Evolutionary conservation across 2,888 invertebrate genomes (phyloP).

Genomic region (Seira ritae): DNA sequence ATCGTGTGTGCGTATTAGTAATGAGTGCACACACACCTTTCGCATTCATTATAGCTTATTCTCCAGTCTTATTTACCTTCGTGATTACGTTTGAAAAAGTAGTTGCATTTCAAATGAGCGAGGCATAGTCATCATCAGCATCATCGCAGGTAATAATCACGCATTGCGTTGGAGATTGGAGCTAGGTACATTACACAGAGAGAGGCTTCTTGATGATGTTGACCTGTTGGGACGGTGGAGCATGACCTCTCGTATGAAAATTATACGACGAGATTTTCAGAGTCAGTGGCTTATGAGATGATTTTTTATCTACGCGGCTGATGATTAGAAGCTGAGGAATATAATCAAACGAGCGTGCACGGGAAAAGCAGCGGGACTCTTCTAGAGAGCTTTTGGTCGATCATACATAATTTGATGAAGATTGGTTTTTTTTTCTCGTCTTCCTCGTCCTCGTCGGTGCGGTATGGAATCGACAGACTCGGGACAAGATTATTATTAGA

Average conservation of each 20-base stretch:
- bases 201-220: not conserved
- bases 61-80: not conserved
- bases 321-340: conserved; percentile 6
- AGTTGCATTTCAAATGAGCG: conserved; percentile 29
- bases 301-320: conserved; percentile 2
- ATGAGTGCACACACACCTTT: conserved; percentile 18
- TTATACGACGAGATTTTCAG: not conserved
- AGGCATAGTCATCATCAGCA: not conserved
- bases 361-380: not conserved
- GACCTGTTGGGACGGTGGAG: not conserved
- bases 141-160: not conserved
- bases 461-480: not conserved
- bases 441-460: no score
- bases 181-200: not conserved
- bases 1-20: conserved; percentile 39
- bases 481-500: not conserved
- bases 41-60: not conserved
- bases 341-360: not conserved
- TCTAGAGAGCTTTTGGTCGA: not conserved
- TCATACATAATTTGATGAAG: conserved; percentile 8
- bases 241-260: conserved; percentile 4
- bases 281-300: not conserved
- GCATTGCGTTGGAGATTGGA: not conserved
- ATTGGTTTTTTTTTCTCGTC: no score
- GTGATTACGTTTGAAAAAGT: not conserved